Base-by-base conservation (phyloP, 2,888 invertebrate genomes). In the Caenorhabditis doughertyi region DNA sequence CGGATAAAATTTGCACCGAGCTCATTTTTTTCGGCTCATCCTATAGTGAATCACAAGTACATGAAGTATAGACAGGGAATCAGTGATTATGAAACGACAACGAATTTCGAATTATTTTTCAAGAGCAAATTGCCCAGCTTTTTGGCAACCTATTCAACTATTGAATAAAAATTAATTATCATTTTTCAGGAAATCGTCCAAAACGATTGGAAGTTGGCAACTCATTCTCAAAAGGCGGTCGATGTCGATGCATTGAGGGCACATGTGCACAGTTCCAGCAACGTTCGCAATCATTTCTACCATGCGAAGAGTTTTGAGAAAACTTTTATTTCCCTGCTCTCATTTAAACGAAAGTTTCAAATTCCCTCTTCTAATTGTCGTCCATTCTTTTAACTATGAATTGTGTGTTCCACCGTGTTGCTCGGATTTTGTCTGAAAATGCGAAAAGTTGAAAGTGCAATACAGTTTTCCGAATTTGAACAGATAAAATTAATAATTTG, bases 251-350 rank as follows among this genome's bases (percentile, higher is more conserved):
- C 72, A 74, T 81, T 23, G 84, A 83, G 8, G 84, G 79, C 58
- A 49, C 74, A 9, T 85, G 84, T 53, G 60, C 84, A 35, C 77
- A 79, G n/a, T 85, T 81, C 74, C 84, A 84, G 47, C 70, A 80
- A 32, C 23, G 79, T 7, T 64, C 82, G 44, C 64, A 70, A 18
- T 68, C 65, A 16, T 82, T 84, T 42, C 42, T 85, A 23, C 77
- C 82, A 32, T 84, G 84, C 51, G 85, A 84, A 84, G 85, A 85
- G 64, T 84, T 85, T 72, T 85, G 71, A 71, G 39, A 39, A 39
- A 39, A 39, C 9, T 32, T 32, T 32, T 32, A 16, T 39, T 39
- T 32, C 35, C 16, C 49, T 35, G 16, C 56, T 62, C 55, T 67
- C 55, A 70, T n/a, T 44, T 29, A 47, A 39, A 9, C 13, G n/a